phyloP scores from a whole-genome alignment of 2,113 vertebrate species.

The Peromyscus maniculatus region DNA sequence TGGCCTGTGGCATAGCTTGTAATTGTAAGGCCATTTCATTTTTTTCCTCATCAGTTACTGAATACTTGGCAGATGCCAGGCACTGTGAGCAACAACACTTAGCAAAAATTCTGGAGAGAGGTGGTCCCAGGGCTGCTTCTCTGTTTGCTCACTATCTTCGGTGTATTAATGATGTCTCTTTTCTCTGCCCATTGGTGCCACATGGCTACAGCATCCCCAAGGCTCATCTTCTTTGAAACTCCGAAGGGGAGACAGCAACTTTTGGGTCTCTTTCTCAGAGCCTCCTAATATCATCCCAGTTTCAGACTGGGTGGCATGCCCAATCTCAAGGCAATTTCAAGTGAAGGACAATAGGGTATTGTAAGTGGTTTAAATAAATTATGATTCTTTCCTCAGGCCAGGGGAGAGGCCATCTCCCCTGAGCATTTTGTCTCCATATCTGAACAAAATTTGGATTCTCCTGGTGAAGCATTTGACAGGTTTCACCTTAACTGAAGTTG shows the following conservation, averaged over 20 bases:
- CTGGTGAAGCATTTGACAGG: background rate
- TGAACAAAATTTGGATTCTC: constrained; percentile 10
- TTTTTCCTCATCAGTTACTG: background rate
- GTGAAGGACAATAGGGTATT: background rate
- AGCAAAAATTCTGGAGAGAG: background rate
- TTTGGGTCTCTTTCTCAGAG: background rate
- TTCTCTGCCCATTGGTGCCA: background rate
- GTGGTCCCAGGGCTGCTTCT: background rate
- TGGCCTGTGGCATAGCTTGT: background rate
- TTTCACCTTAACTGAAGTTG: background rate
- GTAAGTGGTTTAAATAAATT: constrained; percentile 27
- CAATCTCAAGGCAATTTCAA: background rate
- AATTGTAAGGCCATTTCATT: background rate
- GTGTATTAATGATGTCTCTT: background rate
- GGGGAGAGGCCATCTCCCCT: background rate
- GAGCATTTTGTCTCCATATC: background rate
- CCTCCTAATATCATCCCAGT: background rate
- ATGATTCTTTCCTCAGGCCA: background rate
- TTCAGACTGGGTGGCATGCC: background rate
- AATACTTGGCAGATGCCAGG: background rate
- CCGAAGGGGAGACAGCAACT: background rate
- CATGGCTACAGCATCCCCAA: background rate
- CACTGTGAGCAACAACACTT: background rate
- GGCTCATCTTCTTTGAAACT: background rate
- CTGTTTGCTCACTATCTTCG: background rate